Evolutionary conservation across 2,888 invertebrate genomes (phyloP).

Genomic region (Pyrrhia umbra): DNA sequence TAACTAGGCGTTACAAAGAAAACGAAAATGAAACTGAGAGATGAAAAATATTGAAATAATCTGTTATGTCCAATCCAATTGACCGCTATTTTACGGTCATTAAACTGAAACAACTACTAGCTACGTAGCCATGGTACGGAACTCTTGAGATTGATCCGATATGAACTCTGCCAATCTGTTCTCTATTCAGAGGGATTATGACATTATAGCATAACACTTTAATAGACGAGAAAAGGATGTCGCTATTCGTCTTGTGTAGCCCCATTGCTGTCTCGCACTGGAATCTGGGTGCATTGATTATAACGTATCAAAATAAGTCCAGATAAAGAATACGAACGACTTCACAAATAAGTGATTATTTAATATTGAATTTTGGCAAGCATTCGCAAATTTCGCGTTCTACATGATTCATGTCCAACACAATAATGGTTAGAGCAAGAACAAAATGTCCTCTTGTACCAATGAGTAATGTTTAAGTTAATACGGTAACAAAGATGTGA

Average conservation of each 20-base stretch:
- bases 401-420: slow-evolving; percentile 21
- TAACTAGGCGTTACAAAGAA: not conserved
- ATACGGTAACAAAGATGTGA: slow-evolving; percentile 51
- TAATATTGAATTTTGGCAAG: slow-evolving; percentile 9
- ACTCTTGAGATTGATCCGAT: not conserved
- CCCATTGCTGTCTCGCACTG: too few species aligned
- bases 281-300: too few species aligned
- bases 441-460: slow-evolving; percentile 30
- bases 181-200: too few species aligned
- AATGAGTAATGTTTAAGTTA: slow-evolving; percentile 60
- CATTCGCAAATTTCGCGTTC: slow-evolving; percentile 17
- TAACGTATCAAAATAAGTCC: too few species aligned
- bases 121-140: not conserved
- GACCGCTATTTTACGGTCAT: not conserved
- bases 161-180: too few species aligned
- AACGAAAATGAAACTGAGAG: not conserved
- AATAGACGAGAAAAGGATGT: too few species aligned
- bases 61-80: not conserved
- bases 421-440: slow-evolving; percentile 36
- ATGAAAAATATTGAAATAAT: not conserved
- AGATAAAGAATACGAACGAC: too few species aligned
- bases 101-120: not conserved
- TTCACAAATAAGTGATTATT: not conserved
- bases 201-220: too few species aligned
- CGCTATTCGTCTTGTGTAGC: too few species aligned